Base-by-base conservation (phyloP, 2,888 invertebrate species). In the Ctenicera cuprea region DNA sequence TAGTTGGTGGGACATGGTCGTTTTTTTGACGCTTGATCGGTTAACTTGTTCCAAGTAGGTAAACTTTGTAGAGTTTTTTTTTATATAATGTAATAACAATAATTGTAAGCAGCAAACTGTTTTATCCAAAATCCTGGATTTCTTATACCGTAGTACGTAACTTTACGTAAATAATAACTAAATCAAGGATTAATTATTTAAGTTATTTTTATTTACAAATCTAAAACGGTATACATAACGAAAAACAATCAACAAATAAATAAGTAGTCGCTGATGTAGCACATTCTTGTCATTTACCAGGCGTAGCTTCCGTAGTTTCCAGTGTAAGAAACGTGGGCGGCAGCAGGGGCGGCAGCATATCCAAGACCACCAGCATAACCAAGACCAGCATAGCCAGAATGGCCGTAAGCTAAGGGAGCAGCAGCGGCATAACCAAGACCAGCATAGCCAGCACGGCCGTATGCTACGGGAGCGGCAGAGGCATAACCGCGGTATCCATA, bases 401-500 rank as follows among this genome's bases (percentile, higher is more conserved):
- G 45, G 7, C 45, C 45, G 5, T 45, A 45, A 7, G 50, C 9
- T 73, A 71, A 52, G 71, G 71, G 43, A 71, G 76, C 48, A 71
- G 50, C 22, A 73, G 76, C 33, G 75, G 64, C 45, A n/a, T 52
- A 76, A 62, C 76, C 75, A 9, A 22, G 4, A 12, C n/a, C 1
- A 3, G 9, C 50, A 22, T 50, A 50, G 11, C 50, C 22, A 5
- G 14, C 26, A 14, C 30, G 3, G 12, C 30, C 54, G 52, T 52
- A 26, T 30, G 3, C 26, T 4, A 16, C 26, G 22, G 79, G 79
- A 1, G 77, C 79, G 4, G 79, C 71, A 20, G 26, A 5, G 5
- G 77, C 62, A 38, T 74, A 79, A 33, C 48, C 69, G 77, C 61
- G n/a, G n/a, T n/a, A n/a, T 26, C 26, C 26, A 26, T 26, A 26